Base-by-base conservation (phyloP, 1,140 invertebrate genomes). In the Drosophila parvula region DNA sequence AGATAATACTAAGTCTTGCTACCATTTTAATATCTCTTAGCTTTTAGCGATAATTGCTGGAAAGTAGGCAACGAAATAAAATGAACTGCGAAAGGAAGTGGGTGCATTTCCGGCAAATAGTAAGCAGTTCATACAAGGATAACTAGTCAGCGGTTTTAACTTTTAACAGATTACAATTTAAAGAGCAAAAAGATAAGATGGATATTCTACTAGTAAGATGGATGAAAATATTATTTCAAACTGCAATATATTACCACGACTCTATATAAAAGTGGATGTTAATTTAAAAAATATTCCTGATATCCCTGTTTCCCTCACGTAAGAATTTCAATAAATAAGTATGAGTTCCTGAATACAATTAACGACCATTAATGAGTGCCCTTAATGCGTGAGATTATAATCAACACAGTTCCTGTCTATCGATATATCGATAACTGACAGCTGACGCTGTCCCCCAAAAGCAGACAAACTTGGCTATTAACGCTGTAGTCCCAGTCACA, bases 61-160 rank as follows among this genome's bases (percentile, higher is more conserved):
- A 27, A 55, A 55, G 51, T 55, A 55, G 51, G 51, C 51, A 55
- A 38, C 34, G 12, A 8, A 55, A 55, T 55, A 14, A 4, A 5
- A 53, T 14, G 18, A 55, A n/a, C 18, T 55, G 32, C 18, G 8
- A 55, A 3, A 14, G 51, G 51, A 55, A 27, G 38, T 55, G 34
- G 7, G 12, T 27, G 34, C 51, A 22, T 27, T 55, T 55, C 51
- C 51, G 34, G 51, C 5, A 2, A 14, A 27, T 6, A n/a, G 8
- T n/a, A 14, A 22, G 32, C n/a, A 10, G 5, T n/a, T 22, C 22
- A 22, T 22, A 22, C 3, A 22, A 22, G 3, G 22, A 22, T 3
- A 22, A 22, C 22, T 22, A 22, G 22, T 22, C 3, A 2, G 22
- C 3, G 22, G 3, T 22, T 22, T 22, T 22, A 22, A 22, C 22